These are phyloP conservation scores for Rousettus madagascariensis DNA, from an alignment of 2,797 vertebrate species.

Conservation along the genomic window DNA sequence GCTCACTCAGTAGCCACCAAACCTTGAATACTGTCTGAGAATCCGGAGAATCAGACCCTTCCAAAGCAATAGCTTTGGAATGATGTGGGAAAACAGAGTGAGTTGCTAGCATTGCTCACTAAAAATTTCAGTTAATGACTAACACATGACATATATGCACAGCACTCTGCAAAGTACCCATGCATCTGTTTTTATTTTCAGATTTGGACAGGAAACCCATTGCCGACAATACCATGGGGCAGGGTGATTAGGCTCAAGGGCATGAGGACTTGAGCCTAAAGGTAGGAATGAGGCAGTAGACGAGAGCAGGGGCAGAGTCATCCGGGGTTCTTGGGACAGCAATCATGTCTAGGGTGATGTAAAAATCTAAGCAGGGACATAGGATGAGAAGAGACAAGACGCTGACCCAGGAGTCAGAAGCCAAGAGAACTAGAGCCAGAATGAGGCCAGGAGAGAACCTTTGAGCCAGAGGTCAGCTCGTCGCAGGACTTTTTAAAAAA, in stretches of 20 bases:
- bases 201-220: not conserved
- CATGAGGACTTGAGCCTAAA: not conserved
- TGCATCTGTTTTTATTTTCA: not conserved
- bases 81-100: not conserved
- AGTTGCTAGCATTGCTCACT: not conserved
- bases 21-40: not conserved
- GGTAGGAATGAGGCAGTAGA: not conserved
- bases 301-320: not conserved
- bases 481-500: not conserved
- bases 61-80: not conserved
- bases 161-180: not conserved
- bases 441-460: not conserved
- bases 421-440: not conserved
- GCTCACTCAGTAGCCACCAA: not conserved
- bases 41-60: not conserved
- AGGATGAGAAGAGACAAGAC: not conserved
- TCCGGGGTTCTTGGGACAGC: not conserved
- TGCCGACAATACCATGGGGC: not conserved
- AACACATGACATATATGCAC: too few species aligned
- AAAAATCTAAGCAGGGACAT: not conserved
- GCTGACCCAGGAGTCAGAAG: not conserved
- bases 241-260: not conserved
- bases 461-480: not conserved
- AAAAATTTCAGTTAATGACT: not conserved
- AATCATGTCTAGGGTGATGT: not conserved